Base-by-base conservation (phyloP, 2,797 vertebrate genomes). In the Epinephelus malabaricus region DNA sequence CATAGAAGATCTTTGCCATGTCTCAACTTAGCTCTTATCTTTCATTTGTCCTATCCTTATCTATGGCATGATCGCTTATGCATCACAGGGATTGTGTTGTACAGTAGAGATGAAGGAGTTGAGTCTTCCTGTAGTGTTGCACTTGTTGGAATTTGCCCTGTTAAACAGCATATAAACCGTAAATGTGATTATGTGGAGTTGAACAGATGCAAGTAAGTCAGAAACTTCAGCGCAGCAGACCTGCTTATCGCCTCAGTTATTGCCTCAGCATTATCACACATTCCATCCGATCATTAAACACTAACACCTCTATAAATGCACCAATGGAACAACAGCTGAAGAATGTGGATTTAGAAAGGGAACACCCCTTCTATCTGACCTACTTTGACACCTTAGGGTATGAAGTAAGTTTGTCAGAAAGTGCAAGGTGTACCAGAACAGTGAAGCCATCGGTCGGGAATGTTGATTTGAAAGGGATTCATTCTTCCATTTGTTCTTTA, bases 251-350 rank as follows among this genome's bases (percentile, higher is more conserved):
- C 10, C 25, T 30, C 43, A 23, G 61, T 62, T 69, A 69, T 66
- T 72, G 81, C 64, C 65, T 69, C 40, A 3, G 66, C 74, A 40
- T 74, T 88, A 86, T 87, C 70, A 15, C 79, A 78, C 85, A 83
- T 88, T 85, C 86, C 82, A 67, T n/a, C 6, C 6, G 0, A 34
- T 84, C 81, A 78, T 83, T 81, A 78, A 87, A 86, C 65, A 68
- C 64, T 18, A 19, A 59, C 66, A 11, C 62, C 54, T 82, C 69
- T 7, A 63, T 73, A 64, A 78, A 76, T 4, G 17, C 75, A 2
- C 1, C 15, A 0, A 6, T 11, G 56, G 17, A 72, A 65, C 47
- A 64, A 50, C 68, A 17, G 83, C 51, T n/a, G 77, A 73, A 50
- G 79, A 81, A 83, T 80, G 82, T 58, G 50, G 51, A 69, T 54